Percentiles rank a stretch among this genome's conserved stretches.
Conservation (phyloP, 2,113 vertebrate species). For the Tyrannus savana region DNA sequence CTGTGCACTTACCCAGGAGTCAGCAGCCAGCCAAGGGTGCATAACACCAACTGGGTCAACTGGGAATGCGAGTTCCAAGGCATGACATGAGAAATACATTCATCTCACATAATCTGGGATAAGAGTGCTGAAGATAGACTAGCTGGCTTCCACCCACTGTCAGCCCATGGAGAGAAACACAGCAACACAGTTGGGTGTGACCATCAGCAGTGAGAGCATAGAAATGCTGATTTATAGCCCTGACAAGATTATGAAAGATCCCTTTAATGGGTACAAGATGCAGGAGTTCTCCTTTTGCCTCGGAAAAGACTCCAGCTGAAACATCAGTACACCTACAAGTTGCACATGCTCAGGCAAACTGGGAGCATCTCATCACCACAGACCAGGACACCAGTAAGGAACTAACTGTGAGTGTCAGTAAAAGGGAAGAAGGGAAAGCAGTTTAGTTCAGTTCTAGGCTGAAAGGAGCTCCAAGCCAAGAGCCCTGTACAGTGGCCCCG, state of each 20-base stretch:
- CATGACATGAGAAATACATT: conserved; percentile 73
- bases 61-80: conserved; percentile 68
- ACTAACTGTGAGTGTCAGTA: neutral
- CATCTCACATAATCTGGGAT: conserved; percentile 72
- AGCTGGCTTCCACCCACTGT: conserved; percentile 73
- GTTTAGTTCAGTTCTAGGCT: neutral
- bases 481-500: neutral
- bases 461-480: neutral
- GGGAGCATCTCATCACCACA: neutral
- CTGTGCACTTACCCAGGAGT: conserved; percentile 70
- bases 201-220: conserved; percentile 62
- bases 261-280: neutral
- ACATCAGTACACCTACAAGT: neutral
- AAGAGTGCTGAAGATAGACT: conserved; percentile 73
- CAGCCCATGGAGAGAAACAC: conserved; percentile 72
- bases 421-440: conserved; percentile 17
- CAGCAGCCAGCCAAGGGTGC: conserved; percentile 71
- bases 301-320: conserved; percentile 26
- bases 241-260: conserved; percentile 38
- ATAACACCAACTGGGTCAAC: conserved; percentile 73
- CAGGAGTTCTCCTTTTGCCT: conserved; percentile 28
- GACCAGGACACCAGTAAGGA: neutral
- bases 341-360: neutral
- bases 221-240: conserved; percentile 60
- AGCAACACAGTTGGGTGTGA: conserved; percentile 73